phyloP scores from a whole-genome alignment of 2,888 invertebrate species.

The Bellardia pandia region DNA sequence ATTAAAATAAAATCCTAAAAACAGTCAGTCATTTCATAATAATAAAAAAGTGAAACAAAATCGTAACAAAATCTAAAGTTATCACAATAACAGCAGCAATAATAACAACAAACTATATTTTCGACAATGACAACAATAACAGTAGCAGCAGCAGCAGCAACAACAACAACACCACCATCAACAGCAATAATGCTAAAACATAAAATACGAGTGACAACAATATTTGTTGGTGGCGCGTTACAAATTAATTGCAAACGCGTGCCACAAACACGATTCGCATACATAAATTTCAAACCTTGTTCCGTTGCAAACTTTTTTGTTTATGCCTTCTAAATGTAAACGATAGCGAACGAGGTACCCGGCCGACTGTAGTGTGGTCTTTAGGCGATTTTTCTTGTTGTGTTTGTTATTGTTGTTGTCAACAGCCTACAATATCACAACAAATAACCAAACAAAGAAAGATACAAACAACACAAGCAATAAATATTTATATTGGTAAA shows the following conservation, averaged over 20 bases:
- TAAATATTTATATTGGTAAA: constrained; percentile 49
- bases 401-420: constrained; percentile 22
- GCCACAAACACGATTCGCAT: constrained; percentile 73
- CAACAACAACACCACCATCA: neutral
- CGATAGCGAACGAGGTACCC: neutral
- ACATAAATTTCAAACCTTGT: constrained; percentile 62
- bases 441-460: constrained; percentile 26
- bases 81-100: constrained; percentile 1
- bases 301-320: constrained; percentile 42
- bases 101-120: constrained; percentile 41
- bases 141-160: constrained; percentile 25
- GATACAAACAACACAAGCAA: constrained; percentile 46
- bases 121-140: constrained; percentile 39
- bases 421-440: constrained; percentile 37
- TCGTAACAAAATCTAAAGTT: constrained; percentile 1
- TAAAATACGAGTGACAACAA: constrained; percentile 68
- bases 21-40: neutral
- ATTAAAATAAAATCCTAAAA: neutral
- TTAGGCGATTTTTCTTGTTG: constrained; percentile 20
- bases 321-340: constrained; percentile 19
- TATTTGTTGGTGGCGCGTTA: constrained; percentile 72
- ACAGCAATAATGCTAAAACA: constrained; percentile 51
- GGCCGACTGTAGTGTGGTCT: neutral
- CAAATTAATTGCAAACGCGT: constrained; percentile 73
- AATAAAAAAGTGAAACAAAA: constrained; percentile 36